phyloP scores from a whole-genome alignment of 2,888 invertebrate species.

The Panopea generosa region DNA sequence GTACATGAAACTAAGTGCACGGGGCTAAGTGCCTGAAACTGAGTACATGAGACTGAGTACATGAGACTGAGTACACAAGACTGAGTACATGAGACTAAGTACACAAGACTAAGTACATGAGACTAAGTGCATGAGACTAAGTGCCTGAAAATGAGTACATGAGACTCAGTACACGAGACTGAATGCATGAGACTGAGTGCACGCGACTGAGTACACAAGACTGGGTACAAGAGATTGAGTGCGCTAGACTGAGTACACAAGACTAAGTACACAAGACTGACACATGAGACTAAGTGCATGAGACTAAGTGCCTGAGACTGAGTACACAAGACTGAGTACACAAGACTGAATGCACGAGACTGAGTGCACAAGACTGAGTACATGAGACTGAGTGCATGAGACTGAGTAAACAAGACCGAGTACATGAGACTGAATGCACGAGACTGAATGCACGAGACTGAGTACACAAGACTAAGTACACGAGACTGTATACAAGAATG shows the following conservation, averaged over 20 bases:
- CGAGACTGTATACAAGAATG: background rate
- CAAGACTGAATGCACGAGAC: background rate
- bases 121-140: background rate
- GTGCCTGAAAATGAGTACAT: background rate
- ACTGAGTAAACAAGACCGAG: background rate
- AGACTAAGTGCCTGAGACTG: background rate
- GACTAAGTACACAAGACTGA: background rate
- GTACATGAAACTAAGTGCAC: background rate
- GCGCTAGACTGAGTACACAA: background rate
- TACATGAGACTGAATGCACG: background rate
- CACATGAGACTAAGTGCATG: background rate
- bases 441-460: background rate
- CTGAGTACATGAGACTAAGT: background rate
- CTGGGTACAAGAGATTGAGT: background rate
- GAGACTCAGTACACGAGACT: background rate
- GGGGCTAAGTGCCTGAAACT: background rate
- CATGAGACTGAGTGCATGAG: background rate
- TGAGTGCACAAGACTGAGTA: background rate
- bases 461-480: background rate
- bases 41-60: background rate
- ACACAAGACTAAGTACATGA: background rate
- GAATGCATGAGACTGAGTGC: background rate
- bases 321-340: background rate
- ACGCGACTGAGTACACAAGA: background rate
- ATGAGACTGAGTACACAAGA: background rate